These are phyloP conservation scores for Taenioides sp. DNA, from an alignment of 2,797 vertebrate genomes.

Conservation along the genomic window DNA sequence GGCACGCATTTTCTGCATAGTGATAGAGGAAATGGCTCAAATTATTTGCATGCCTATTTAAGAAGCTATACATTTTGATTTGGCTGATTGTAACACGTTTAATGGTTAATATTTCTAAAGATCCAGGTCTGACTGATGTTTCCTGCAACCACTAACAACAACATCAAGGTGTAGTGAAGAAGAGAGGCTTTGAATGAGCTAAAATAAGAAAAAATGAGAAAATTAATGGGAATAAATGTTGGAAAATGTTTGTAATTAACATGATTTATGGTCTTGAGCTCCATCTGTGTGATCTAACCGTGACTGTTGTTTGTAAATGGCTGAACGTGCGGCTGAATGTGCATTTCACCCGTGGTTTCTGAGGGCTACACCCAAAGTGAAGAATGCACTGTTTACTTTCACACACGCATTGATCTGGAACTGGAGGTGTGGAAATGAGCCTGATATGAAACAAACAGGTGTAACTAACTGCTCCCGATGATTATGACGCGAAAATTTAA, in stretches of 20 bases:
- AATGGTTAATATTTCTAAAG: neutral
- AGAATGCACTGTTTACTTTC: slow-evolving; percentile 7
- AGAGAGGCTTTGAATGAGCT: neutral
- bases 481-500: neutral
- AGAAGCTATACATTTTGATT: neutral
- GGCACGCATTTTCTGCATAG: neutral
- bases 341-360: neutral
- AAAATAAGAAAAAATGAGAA: too few species aligned
- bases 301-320: neutral
- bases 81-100: neutral
- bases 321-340: neutral
- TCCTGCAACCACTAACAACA: neutral
- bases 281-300: neutral
- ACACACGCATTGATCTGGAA: neutral
- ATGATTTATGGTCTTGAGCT: neutral
- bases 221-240: neutral
- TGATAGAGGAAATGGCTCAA: neutral
- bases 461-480: neutral
- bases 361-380: slow-evolving; percentile 3
- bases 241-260: neutral
- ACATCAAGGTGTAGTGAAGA: slow-evolving; percentile 9
- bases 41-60: neutral
- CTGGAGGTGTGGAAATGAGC: neutral
- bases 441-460: neutral
- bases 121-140: neutral